Evolutionary conservation across 2,113 vertebrate genomes (phyloP).

Genomic region (Phodopus roborovskii): DNA sequence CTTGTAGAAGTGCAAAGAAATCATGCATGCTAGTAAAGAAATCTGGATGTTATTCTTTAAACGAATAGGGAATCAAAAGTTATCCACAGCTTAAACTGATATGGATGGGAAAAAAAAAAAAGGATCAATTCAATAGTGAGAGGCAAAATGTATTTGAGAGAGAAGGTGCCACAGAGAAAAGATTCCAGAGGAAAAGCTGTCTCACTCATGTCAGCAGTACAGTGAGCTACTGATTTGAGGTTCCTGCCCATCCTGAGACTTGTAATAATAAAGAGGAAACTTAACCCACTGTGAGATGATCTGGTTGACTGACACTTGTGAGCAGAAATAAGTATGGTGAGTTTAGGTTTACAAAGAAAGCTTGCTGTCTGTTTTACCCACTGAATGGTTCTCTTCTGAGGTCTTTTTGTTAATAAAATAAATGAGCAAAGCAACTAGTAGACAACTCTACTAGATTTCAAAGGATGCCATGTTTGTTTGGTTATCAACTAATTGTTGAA

Average conservation of each 20-base stretch:
- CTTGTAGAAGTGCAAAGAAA: background rate
- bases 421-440: background rate
- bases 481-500: background rate
- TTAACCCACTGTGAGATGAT: background rate
- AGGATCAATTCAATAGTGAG: background rate
- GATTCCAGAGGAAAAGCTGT: background rate
- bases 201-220: background rate
- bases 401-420: slow-evolving; percentile 38
- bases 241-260: background rate
- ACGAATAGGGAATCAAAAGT: background rate
- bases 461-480: background rate
- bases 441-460: background rate
- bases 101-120: slow-evolving; percentile 8
- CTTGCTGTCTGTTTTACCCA: slow-evolving; percentile 17
- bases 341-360: background rate
- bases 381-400: background rate
- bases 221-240: background rate
- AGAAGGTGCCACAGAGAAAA: background rate
- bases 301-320: background rate
- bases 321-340: background rate
- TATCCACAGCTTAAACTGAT: background rate
- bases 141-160: slow-evolving; percentile 27
- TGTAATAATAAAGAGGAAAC: background rate
- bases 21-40: background rate
- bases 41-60: background rate